Evolutionary conservation across 2,113 vertebrate genomes (phyloP), one percentile per base, ranked within the genome.

Genomic region (Apteryx mantelli): DNA sequence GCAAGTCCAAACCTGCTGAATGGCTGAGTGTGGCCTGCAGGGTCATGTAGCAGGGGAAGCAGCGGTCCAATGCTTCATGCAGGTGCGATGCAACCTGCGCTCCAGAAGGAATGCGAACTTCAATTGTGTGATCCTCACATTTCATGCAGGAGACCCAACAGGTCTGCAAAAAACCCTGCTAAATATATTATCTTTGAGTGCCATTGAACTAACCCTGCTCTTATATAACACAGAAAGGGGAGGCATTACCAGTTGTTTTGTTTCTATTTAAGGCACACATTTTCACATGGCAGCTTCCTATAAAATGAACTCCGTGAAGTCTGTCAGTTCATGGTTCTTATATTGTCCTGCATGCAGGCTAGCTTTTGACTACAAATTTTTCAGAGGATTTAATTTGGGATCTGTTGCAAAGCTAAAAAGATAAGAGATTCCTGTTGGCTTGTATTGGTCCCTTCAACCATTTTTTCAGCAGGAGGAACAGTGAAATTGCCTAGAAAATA

Each of bases 11-110:
- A 9, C 18, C 71, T 79, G 50, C 25, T 36, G 38, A 38, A 52
- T 36, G 36, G 32, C 18, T 74, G 26, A n/a, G 26, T 55, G 18
- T 87, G 70, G 42, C 73, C 71, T 38, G 11, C 4, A 26, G 32
- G 8, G 13, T 53, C 25, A 0, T 0, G 34, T 52, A 76, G 7
- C 1, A 1, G 46, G 5, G 19, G 20, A 21, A 79, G 36, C 24
- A 75, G 20, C 11, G 7, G 19, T 25, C 13, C 1, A 5, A 26
- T 55, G 26, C 13, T 55, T 40, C 36, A 30, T 22, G 26, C 14
- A 8, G 13, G 10, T 58, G 18, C 64, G 55, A 5, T 2, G 24
- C 17, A 10, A 80, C 26, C 18, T 80, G 48, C 70, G 21, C 18
- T 86, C 10, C 46, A 55, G 50, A 46, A 46, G 30, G 25, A 79